These are phyloP conservation scores for Lomographa bimaculata DNA, from an alignment of 2,888 invertebrate species.

Conservation along the genomic window DNA sequence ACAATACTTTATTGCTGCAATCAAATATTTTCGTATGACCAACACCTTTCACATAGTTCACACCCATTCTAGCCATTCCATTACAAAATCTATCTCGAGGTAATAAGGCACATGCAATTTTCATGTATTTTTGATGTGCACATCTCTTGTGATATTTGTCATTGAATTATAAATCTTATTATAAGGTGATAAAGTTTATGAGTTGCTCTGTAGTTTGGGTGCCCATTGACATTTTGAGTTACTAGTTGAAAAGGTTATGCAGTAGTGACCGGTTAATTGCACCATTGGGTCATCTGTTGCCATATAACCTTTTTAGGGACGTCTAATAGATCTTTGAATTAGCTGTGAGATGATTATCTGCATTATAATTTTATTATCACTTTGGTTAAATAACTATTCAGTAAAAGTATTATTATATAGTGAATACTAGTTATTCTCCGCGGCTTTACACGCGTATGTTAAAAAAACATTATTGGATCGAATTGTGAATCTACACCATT, in stretches of 20 bases:
- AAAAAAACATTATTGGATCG: no score
- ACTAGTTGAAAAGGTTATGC: constrained; percentile 34
- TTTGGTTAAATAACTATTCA: no score
- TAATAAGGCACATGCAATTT: background rate
- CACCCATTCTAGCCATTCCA: constrained; percentile 13
- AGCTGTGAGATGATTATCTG: no score
- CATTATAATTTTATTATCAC: no score
- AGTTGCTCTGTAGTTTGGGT: constrained; percentile 10
- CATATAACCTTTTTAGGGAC: constrained; percentile 27
- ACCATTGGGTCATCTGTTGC: constrained; percentile 29
- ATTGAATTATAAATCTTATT: constrained; percentile 19
- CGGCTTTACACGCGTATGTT: no score
- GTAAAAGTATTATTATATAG: no score
- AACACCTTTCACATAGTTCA: constrained; percentile 23
- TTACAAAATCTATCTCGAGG: constrained; percentile 4
- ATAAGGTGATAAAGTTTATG: constrained; percentile 12
- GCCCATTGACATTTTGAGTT: constrained; percentile 33
- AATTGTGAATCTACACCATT: no score
- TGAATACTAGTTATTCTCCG: no score
- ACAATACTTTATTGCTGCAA: constrained; percentile 16
- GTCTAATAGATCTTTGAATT: constrained; percentile 23
- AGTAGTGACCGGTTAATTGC: constrained; percentile 36
- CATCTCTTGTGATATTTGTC: background rate
- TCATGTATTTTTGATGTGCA: background rate
- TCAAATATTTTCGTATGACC: constrained; percentile 16